Percentiles rank a stretch among this genome's conserved stretches.
These are phyloP conservation scores for Meiosimyza decipiens DNA, from an alignment of 2,888 invertebrate genomes.

Conservation along the genomic window DNA sequence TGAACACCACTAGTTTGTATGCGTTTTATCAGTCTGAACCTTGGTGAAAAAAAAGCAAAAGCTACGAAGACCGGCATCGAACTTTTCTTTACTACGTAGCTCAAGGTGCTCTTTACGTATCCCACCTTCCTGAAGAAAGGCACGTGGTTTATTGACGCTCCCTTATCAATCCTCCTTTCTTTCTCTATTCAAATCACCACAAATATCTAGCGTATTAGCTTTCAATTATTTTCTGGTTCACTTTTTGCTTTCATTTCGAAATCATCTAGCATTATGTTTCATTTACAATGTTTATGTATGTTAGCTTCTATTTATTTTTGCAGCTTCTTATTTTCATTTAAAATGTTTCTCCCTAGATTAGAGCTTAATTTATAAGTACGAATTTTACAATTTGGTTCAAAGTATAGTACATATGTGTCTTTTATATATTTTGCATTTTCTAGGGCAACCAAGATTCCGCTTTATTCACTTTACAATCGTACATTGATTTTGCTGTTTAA, in stretches of 20 bases:
- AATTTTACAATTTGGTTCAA: background rate
- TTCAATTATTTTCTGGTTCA: conserved; percentile 7
- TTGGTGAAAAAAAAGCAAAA: no score
- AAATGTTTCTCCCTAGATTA: conserved; percentile 18
- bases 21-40: no score
- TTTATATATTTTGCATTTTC: background rate
- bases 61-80: no score
- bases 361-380: conserved; percentile 22
- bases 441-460: background rate
- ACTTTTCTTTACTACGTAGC: no score
- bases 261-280: conserved; percentile 30
- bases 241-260: conserved; percentile 30
- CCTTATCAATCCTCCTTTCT: no score
- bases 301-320: conserved; percentile 27
- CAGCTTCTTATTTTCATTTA: conserved; percentile 10
- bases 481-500: background rate
- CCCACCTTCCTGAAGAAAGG: no score
- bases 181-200: background rate
- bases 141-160: no score
- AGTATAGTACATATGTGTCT: no score
- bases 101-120: no score
- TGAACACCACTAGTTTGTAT: no score
- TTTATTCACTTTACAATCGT: background rate
- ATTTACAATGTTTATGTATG: no score
- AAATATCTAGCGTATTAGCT: conserved; percentile 19